These are phyloP conservation scores for Horisme vitalbata DNA, from an alignment of 2,888 invertebrate genomes.

Conservation along the genomic window DNA sequence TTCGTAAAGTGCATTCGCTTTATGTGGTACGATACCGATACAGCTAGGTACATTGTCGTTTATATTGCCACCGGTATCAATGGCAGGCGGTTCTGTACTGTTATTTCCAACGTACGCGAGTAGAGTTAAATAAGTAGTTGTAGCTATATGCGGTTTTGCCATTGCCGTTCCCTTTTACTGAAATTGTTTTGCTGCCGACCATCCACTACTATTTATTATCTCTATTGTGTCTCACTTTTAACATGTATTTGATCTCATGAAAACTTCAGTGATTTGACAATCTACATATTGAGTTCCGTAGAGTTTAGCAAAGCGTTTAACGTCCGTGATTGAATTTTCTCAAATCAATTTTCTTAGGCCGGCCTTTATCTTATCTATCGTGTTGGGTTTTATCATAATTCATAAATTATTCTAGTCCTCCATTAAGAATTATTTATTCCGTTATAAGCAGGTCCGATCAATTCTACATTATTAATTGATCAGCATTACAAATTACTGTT, in stretches of 20 bases:
- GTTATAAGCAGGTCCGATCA: slow-evolving; percentile 1
- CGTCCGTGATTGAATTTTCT: no score
- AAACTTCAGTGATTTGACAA: no score
- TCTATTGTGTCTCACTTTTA: no score
- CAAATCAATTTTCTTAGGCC: no score
- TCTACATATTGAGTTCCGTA: no score
- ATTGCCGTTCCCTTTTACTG: background rate
- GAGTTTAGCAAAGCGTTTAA: no score
- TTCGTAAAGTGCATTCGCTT: slow-evolving; percentile 50
- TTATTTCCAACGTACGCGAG: slow-evolving; percentile 2
- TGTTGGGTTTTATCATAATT: slow-evolving; percentile 3
- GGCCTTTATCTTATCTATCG: background rate
- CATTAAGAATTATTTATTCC: background rate
- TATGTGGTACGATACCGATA: slow-evolving; percentile 42
- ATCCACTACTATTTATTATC: no score
- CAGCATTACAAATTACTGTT: slow-evolving; percentile 4
- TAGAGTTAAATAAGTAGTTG: slow-evolving; percentile 2
- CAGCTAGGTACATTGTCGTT: slow-evolving; percentile 40
- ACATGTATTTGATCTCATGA: no score
- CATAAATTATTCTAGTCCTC: background rate
- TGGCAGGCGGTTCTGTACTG: slow-evolving; percentile 9
- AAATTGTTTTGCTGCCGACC: no score
- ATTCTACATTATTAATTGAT: slow-evolving; percentile 6
- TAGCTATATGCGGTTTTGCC: background rate
- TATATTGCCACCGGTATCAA: slow-evolving; percentile 3